These are phyloP conservation scores for Paratrypauchen microcephalus DNA, from an alignment of 2,797 vertebrate species.

Conservation along the genomic window DNA sequence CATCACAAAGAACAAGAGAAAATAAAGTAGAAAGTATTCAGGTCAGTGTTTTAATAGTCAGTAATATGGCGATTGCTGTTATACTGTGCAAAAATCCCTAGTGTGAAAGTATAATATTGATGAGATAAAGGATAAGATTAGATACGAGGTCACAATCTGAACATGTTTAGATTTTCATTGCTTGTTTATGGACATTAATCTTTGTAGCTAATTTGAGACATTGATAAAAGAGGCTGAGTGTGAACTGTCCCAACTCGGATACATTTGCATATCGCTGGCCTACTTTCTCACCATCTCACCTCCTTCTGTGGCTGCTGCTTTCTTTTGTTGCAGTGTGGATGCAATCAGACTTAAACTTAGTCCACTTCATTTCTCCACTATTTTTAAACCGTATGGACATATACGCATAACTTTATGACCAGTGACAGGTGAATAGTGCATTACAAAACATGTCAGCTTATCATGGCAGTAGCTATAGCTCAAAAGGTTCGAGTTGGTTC, in stretches of 20 bases:
- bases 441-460: no score
- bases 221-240: conserved; percentile 34
- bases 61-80: conserved; percentile 22
- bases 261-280: conserved; percentile 63
- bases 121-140: conserved; percentile 17
- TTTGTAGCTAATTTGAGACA: conserved; percentile 28
- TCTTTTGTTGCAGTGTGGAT: conserved; percentile 35
- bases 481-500: not conserved
- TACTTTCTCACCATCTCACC: conserved; percentile 55
- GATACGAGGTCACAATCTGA: conserved; percentile 26
- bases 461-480: not conserved
- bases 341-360: conserved; percentile 6
- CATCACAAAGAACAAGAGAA: conserved; percentile 47
- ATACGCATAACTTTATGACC: no score
- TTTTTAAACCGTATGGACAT: not conserved
- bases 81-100: conserved; percentile 21
- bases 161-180: conserved; percentile 17
- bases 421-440: no score
- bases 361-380: conserved; percentile 13
- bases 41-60: not conserved
- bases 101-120: conserved; percentile 3
- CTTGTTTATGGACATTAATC: conserved; percentile 19
- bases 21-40: conserved; percentile 31
- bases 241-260: conserved; percentile 37
- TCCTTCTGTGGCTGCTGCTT: conserved; percentile 34